Base-by-base conservation (phyloP, 2,888 invertebrate species). In the Drosophila parthenogenetica region DNA sequence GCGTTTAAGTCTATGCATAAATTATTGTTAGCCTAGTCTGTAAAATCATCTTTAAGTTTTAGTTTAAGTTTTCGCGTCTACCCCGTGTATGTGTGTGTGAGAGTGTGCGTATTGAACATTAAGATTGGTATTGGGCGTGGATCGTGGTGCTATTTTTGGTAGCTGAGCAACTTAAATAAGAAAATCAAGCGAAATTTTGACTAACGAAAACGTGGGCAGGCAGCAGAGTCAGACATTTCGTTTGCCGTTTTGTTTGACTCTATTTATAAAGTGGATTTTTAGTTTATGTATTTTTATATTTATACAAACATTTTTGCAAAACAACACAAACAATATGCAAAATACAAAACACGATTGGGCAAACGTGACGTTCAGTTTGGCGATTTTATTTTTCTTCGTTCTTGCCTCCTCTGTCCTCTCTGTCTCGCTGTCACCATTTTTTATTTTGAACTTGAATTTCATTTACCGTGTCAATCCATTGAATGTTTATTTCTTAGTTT, bases 171-270 rank as follows among this genome's bases (percentile, higher is more conserved):
- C 69, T 76, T 49, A 71, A 77, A 72, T 63, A 58, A 59, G 64
- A 60, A 65, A 65, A 76, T 66, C 29, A 54, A 63, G 64, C 64
- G 46, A 66, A 61, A 54, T 54, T 39, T 29, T 45, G 42, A 42
- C 46, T 16, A 50, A 46, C 46, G 59, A 89, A 89, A 89, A 88
- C 87, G 88, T 89, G 88, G 81, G 81, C 22, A 22, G 22, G 5
- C 81, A 81, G 29, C 29, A 29, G 29, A 29, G 79, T 48, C 67
- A 65, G 66, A 62, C 62, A 54, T 43, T 43, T 45, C 46, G 69
- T 65, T 63, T 55, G 55, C 16, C 51, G 42, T 35, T 43, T 32
- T 10, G 13, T 59, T 64, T 53, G 58, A 19, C 48, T 55, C 67
- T 85, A 79, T 77, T 79, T 81, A 63, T 81, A 85, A 75, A 77